Percentiles rank a stretch among this genome's conserved stretches.
phyloP scores from a whole-genome alignment of 2,888 invertebrate species.

The Mimumesa dahlbomi region DNA sequence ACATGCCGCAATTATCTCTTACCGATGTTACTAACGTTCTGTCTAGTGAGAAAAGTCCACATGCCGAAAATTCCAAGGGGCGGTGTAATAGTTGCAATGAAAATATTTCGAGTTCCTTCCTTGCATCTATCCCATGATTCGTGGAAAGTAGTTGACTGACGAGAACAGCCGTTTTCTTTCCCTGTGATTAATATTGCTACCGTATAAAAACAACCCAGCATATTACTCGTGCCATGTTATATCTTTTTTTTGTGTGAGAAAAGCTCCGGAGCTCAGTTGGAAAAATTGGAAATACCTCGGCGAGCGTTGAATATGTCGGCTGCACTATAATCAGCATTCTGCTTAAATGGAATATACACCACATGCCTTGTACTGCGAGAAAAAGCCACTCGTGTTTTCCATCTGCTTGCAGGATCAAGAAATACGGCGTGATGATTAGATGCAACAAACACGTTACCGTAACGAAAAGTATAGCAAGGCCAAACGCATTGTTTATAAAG shows the following conservation, averaged over 20 bases:
- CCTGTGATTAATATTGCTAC: constrained; percentile 67
- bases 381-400: constrained; percentile 81
- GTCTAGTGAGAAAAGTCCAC: constrained; percentile 83
- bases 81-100: constrained; percentile 83
- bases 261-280: no score
- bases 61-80: constrained; percentile 82
- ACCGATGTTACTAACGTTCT: constrained; percentile 83
- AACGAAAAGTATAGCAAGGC: constrained; percentile 82
- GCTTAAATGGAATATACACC: constrained; percentile 83
- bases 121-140: constrained; percentile 73
- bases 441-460: constrained; percentile 83
- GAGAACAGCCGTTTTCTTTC: constrained; percentile 81
- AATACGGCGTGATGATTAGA: constrained; percentile 84
- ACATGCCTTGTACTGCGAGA: constrained; percentile 82
- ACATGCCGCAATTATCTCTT: no score
- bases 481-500: constrained; percentile 82
- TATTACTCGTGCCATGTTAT: no score
- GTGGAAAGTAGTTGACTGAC: constrained; percentile 80
- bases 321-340: constrained; percentile 83
- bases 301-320: constrained; percentile 82
- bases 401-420: constrained; percentile 82
- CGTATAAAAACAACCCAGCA: background rate
- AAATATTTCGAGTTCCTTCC: constrained; percentile 83
- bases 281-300: no score
- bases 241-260: no score